Evolutionary conservation across 2,888 invertebrate species (phyloP).

Genomic region (Clostera curtula): DNA sequence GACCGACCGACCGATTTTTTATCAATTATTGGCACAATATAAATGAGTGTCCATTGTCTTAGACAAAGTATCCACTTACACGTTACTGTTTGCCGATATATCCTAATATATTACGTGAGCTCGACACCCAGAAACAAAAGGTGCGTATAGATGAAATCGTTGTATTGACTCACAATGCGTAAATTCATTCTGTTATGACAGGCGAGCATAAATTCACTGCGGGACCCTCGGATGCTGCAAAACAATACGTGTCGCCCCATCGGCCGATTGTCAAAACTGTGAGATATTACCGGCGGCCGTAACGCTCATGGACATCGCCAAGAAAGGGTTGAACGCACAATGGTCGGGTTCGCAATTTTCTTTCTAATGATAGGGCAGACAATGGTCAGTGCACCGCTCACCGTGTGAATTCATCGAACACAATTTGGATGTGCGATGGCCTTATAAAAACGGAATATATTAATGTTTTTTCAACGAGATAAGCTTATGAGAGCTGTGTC

Average conservation of each 20-base stretch:
- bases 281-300: slow-evolving; percentile 55
- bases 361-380: slow-evolving; percentile 58
- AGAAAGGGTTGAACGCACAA: slow-evolving; percentile 55
- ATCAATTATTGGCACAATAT: slow-evolving; percentile 39
- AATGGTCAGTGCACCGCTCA: slow-evolving; percentile 57
- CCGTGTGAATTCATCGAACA: slow-evolving; percentile 58
- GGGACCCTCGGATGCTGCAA: slow-evolving; percentile 69
- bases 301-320: slow-evolving; percentile 53
- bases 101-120: slow-evolving; percentile 59
- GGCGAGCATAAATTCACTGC: slow-evolving; percentile 68
- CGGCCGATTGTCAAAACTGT: slow-evolving; percentile 51
- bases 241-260: slow-evolving; percentile 61
- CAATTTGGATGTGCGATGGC: slow-evolving; percentile 28
- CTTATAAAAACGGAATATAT: slow-evolving; percentile 34
- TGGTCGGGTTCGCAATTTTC: slow-evolving; percentile 50
- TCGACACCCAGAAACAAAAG: slow-evolving; percentile 68
- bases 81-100: slow-evolving; percentile 46
- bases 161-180: slow-evolving; percentile 73
- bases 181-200: slow-evolving; percentile 73
- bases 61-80: slow-evolving; percentile 48
- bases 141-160: slow-evolving; percentile 61
- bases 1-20: slow-evolving; percentile 27
- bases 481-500: slow-evolving; percentile 15
- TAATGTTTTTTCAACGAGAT: slow-evolving; percentile 21
- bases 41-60: slow-evolving; percentile 48